A percentile compares a stretch with the other conserved stretches of the same genome.
Evolutionary conservation across 2,113 vertebrate species (phyloP).

Genomic region (Microcebus jonahi): DNA sequence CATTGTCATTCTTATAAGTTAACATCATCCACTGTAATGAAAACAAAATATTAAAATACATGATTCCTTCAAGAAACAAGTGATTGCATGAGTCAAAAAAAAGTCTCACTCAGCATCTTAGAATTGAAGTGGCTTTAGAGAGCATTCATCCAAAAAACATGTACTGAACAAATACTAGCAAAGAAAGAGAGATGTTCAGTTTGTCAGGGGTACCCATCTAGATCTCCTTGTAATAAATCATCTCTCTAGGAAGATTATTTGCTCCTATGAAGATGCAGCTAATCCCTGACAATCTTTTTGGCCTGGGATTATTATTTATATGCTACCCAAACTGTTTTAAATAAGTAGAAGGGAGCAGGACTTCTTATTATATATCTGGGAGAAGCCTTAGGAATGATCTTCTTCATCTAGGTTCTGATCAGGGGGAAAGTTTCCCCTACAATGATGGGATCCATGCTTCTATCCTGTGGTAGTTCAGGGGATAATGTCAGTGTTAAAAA

Average conservation of each 20-base stretch:
- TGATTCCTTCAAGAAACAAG: constrained; percentile 21
- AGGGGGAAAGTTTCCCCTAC: not conserved
- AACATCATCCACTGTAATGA: not conserved
- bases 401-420: not conserved
- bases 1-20: not conserved
- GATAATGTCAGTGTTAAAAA: not conserved
- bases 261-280: not conserved
- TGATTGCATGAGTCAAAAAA: not conserved
- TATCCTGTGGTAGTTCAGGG: not conserved
- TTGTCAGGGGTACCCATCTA: not conserved
- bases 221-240: not conserved
- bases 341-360: not conserved
- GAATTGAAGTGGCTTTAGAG: not conserved
- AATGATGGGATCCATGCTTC: not conserved
- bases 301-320: not conserved
- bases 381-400: not conserved
- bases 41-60: not conserved
- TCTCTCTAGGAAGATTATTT: not conserved
- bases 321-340: not conserved
- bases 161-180: not conserved
- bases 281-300: not conserved
- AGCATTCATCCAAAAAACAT: not conserved
- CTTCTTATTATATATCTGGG: not conserved
- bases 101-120: constrained; percentile 23
- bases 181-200: not conserved